phyloP scores from a whole-genome alignment of 2,113 vertebrate species.

The Eublepharis macularius region DNA sequence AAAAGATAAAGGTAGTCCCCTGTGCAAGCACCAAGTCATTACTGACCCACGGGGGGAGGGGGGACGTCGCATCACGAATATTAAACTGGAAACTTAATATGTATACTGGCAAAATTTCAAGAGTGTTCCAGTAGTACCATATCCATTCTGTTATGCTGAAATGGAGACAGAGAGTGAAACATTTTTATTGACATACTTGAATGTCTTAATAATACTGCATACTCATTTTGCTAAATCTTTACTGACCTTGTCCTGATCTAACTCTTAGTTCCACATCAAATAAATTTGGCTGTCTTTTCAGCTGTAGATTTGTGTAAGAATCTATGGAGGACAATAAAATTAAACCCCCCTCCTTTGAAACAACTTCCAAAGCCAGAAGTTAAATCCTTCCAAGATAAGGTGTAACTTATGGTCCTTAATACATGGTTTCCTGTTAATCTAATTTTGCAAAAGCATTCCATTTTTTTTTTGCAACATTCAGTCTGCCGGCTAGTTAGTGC shows the following conservation, averaged over 20 bases:
- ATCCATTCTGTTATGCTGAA: background rate
- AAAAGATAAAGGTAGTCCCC: no score
- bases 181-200: background rate
- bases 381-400: conserved; percentile 65
- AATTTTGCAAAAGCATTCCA: conserved; percentile 48
- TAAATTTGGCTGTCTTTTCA: conserved; percentile 43
- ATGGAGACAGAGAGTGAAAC: background rate
- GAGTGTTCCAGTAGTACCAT: background rate
- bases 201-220: background rate
- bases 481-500: conserved; percentile 22
- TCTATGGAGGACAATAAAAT: conserved; percentile 55
- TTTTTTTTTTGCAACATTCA: conserved; percentile 29
- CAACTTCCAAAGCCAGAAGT: conserved; percentile 51
- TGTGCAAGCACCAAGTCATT: no score
- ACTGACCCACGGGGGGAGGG: no score
- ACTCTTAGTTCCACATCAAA: conserved; percentile 55
- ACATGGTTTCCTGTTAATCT: conserved; percentile 58
- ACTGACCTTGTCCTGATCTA: conserved; percentile 28
- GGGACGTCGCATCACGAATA: no score
- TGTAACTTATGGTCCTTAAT: conserved; percentile 43
- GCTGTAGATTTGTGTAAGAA: conserved; percentile 45
- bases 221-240: background rate
- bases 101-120: conserved; percentile 11
- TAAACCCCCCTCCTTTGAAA: conserved; percentile 57
- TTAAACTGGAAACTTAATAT: background rate